Base-by-base conservation (phyloP, 2,888 invertebrate species). In the Amphiduros pacificus region DNA sequence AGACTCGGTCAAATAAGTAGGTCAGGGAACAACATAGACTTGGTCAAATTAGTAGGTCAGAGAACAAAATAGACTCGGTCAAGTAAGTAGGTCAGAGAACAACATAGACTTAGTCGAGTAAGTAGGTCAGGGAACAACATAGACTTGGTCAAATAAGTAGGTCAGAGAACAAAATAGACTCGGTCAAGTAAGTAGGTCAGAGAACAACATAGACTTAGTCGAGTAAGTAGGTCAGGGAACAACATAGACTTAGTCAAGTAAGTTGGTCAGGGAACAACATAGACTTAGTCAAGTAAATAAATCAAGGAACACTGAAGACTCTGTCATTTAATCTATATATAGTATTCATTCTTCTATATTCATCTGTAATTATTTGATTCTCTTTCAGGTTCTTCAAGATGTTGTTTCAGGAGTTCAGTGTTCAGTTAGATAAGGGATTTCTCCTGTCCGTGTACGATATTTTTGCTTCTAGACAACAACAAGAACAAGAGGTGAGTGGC, bases 371-470 rank as follows among this genome's bases (percentile, higher is more conserved):
- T 52, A n/a, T 50, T 31, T 24, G 62, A 3, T 73, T 62, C 48
- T 55, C 58, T 74, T 74, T 9, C 74, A 86, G 86, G 71, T 85
- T 84, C 66, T 76, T 90, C 24, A 89, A 89, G 73, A 74, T 90
- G 1, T 76, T 88, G 50, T 77, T 90, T 0, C 88, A 88, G 71
- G 89, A 90, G 76, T 88, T 89, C 73, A 87, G 86, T 68, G 80
- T 91, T 26, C 88, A 89, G 73, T 80, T 91, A 41, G 91, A 91
- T 77, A 87, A 88, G 71, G 89, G 89, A 50, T 88, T 91, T 71
- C 87, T 68, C 82, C 85, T 83, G 55, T 87, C 88, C 41, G 79
- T 90, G 6, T 87, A 87, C 63, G 87, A 89, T 78, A 84, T 89
- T 29, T 77, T 89, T 54, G 86, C 87, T 58, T 86, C 86, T 69